Conservation (phyloP, 2,113 vertebrate genomes). For the Chaetura pelagica region DNA sequence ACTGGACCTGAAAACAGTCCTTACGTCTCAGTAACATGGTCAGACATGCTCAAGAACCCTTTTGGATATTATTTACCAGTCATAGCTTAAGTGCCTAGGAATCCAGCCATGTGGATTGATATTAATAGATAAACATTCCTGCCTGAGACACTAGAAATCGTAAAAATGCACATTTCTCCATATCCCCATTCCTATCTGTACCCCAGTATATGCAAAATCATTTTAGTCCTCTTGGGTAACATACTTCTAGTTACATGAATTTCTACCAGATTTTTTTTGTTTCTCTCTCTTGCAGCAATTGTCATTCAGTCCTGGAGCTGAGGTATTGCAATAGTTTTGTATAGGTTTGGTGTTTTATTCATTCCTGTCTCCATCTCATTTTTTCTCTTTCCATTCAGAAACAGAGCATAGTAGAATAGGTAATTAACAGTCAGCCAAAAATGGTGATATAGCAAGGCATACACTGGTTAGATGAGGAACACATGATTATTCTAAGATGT, state of each 20-base stretch:
- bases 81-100: background rate
- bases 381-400: slow-evolving; percentile 60
- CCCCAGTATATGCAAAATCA: slow-evolving; percentile 19
- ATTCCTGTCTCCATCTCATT: background rate
- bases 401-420: slow-evolving; percentile 68
- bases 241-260: background rate
- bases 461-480: background rate
- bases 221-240: background rate
- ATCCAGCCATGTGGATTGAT: background rate
- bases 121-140: background rate
- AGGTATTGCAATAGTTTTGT: slow-evolving; percentile 5
- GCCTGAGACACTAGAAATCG: background rate
- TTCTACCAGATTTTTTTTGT: slow-evolving; percentile 2
- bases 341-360: slow-evolving; percentile 47
- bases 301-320: background rate
- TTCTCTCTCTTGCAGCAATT: background rate
- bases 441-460: fast-evolving
- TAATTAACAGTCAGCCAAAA: background rate
- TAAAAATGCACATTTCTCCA: slow-evolving; percentile 26
- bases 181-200: background rate
- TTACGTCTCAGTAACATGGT: background rate
- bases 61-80: background rate
- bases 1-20: background rate
- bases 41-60: background rate
- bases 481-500: background rate